A percentile compares a stretch with the other conserved stretches of the same genome.
Conservation (phyloP, 64 coral and sea anemone genomes). For the Anthopleura sola region DNA sequence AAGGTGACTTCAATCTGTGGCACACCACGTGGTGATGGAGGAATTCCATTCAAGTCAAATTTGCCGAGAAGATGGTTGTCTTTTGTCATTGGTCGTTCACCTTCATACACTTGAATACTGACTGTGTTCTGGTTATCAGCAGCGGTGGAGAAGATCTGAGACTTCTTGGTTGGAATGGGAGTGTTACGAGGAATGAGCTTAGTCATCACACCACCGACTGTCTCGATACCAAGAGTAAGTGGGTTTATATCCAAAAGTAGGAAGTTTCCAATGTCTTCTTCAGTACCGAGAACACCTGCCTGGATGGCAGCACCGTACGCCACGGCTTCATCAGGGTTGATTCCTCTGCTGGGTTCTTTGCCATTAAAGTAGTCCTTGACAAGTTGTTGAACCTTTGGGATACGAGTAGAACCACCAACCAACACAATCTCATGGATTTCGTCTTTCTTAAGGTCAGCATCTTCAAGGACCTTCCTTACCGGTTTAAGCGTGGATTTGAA, state of each 20-base stretch:
- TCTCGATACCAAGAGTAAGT: constrained; percentile 95
- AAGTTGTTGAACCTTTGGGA: constrained; percentile 91
- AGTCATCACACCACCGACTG: constrained; percentile 99
- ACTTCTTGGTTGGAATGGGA: constrained; percentile 96
- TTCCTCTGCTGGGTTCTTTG: constrained; percentile 97
- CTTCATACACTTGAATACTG: constrained; percentile 98
- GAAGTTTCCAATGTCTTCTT: constrained; percentile 96
- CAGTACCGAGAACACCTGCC: constrained; percentile 91
- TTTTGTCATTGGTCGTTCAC: constrained; percentile 97
- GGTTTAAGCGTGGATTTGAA: constrained; percentile 93
- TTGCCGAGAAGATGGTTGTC: constrained; percentile 98
- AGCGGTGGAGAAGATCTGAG: constrained; percentile 97
- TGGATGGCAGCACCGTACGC: constrained; percentile 98
- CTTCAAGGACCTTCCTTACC: constrained; percentile 81
- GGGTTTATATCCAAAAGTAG: constrained; percentile 97
- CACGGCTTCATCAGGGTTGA: constrained; percentile 99
- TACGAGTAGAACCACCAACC: constrained; percentile 98
- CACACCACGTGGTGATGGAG: constrained; percentile 93
- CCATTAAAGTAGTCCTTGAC: constrained; percentile 87
- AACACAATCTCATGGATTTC: constrained; percentile 99
- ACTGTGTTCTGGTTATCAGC: constrained; percentile 99
- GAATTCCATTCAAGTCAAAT: constrained; percentile 94
- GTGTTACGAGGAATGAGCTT: constrained; percentile 93
- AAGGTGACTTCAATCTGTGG: constrained; percentile 99
- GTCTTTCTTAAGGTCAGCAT: constrained; percentile 76